A percentile compares a stretch with the other conserved stretches of the same genome.
Conservation (phyloP, 2,797 vertebrate genomes). For the Lepidocolaptes lacrymiger region DNA sequence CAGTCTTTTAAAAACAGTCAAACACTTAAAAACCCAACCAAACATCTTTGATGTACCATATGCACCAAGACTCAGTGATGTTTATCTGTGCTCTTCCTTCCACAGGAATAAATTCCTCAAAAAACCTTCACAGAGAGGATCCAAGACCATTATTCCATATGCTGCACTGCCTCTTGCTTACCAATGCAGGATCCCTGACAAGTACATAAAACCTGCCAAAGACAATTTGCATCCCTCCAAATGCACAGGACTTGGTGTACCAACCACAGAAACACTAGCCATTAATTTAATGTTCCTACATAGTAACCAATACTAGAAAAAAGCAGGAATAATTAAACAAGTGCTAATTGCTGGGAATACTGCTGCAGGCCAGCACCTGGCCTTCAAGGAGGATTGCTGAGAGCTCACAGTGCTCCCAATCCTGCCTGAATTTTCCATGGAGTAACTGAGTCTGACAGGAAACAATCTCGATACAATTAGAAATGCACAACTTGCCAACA, state of each 20-base stretch:
- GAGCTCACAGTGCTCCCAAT: not conserved
- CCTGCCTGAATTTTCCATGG: not conserved
- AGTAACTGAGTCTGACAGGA: not conserved
- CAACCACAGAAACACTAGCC: not conserved
- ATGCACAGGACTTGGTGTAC: not conserved
- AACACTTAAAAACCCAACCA: not conserved
- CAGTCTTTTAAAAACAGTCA: not conserved
- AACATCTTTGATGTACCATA: not conserved
- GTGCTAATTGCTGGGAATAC: not conserved
- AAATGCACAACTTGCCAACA: not conserved
- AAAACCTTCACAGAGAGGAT: not conserved
- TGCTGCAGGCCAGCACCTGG: not conserved
- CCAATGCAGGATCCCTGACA: not conserved
- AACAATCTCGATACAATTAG: not conserved
- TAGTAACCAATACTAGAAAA: not conserved
- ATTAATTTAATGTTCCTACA: not conserved
- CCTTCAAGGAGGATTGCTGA: accelerated
- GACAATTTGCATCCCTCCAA: not conserved
- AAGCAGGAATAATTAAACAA: not conserved
- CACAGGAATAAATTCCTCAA: not conserved
- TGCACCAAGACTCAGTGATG: not conserved
- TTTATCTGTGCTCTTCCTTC: not conserved
- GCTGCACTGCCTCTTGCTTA: not conserved
- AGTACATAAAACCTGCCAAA: not conserved
- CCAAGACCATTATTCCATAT: accelerated